These are phyloP conservation scores for Barbus barbus DNA, from an alignment of 2,113 vertebrate genomes.

Conservation along the genomic window DNA sequence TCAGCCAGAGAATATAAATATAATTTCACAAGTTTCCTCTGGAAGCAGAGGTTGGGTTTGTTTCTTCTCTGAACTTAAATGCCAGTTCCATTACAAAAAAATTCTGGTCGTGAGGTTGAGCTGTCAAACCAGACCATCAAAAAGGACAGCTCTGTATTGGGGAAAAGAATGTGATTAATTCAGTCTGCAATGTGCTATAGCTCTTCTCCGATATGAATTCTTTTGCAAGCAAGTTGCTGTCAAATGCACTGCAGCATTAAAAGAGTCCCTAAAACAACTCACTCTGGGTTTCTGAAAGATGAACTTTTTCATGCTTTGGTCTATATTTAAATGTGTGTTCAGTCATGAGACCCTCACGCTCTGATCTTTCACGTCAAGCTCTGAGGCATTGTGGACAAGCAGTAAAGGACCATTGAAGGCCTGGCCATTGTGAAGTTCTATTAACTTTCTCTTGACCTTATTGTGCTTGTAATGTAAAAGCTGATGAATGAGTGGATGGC, in stretches of 20 bases:
- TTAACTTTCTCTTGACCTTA: slow-evolving; percentile 31
- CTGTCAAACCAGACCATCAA: background rate
- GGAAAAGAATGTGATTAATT: background rate
- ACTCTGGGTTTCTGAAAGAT: background rate
- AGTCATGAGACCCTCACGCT: background rate
- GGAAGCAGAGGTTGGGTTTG: background rate
- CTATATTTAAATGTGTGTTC: background rate
- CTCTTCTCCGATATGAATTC: background rate
- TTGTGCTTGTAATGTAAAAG: slow-evolving; percentile 31
- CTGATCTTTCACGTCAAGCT: background rate
- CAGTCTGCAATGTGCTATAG: no score
- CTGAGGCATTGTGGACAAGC: background rate
- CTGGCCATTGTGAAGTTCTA: slow-evolving; percentile 16
- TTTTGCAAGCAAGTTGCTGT: background rate
- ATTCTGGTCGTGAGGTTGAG: background rate
- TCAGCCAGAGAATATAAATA: background rate
- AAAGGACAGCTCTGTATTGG: background rate
- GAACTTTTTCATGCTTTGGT: background rate
- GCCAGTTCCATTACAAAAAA: background rate
- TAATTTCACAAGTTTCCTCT: background rate
- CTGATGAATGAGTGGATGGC: slow-evolving; percentile 9
- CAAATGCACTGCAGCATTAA: background rate
- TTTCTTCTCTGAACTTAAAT: background rate
- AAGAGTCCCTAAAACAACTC: background rate
- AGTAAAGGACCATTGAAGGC: background rate